Percentiles rank a stretch among this genome's conserved stretches.
Conservation (phyloP, 1,140 invertebrate species). For the Drosophila bocki region DNA sequence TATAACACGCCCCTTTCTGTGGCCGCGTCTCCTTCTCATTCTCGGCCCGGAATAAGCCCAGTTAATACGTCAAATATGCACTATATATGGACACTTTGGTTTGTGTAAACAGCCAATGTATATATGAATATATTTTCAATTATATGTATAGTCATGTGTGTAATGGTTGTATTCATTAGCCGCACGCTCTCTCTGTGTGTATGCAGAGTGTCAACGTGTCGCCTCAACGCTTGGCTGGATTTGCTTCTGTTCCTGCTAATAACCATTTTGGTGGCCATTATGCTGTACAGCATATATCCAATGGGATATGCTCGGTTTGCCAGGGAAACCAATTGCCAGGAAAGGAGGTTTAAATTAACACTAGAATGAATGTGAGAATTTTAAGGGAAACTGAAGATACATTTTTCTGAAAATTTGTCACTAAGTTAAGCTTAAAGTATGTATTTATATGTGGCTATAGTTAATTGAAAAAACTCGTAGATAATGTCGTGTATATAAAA, state of each 20-base stretch:
- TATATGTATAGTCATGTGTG: constrained; percentile 30
- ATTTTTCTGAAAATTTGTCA: not conserved
- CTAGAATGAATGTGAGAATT: constrained; percentile 2
- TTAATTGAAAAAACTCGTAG: not conserved
- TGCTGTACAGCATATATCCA: constrained; percentile 8
- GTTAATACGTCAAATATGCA: constrained; percentile 77
- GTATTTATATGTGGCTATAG: not conserved
- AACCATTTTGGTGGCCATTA: constrained; percentile 55
- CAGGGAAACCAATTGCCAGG: not conserved
- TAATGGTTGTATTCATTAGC: constrained; percentile 52
- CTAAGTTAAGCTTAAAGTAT: not conserved
- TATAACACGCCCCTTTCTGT: constrained; percentile 34
- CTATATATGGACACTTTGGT: constrained; percentile 42
- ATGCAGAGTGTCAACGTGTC: constrained; percentile 51
- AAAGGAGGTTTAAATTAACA: constrained; percentile 15
- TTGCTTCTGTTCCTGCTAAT: constrained; percentile 36
- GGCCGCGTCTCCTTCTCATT: not conserved
- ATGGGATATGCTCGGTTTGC: constrained; percentile 46
- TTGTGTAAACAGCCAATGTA: constrained; percentile 35
- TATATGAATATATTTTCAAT: constrained; percentile 27
- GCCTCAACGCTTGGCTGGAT: constrained; percentile 46
- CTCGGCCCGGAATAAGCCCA: constrained; percentile 49
- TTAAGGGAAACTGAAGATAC: not conserved
- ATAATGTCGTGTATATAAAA: not conserved
- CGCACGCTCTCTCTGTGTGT: constrained; percentile 44